Base-by-base conservation (phyloP, 1,140 invertebrate genomes). In the Cydia fagiglandana region DNA sequence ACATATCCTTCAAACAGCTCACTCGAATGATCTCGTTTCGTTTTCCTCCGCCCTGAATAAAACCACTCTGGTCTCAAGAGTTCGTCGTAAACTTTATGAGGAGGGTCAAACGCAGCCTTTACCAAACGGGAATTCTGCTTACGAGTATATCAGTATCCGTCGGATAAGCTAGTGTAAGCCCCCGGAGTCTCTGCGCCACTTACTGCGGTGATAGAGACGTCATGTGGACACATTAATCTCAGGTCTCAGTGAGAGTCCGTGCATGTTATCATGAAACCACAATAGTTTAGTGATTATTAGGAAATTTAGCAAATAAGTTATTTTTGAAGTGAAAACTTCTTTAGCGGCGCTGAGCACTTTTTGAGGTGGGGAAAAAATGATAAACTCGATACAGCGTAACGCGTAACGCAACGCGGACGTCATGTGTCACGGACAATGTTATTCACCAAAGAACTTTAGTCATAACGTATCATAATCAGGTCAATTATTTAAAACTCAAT, bases 71-170 rank as follows among this genome's bases (percentile, higher is more conserved):
- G 66, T 24, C 30, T 70, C 66, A 70, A 70, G 66, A 70, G 66
- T 70, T 70, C n/a, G n/a, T 70, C 66, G 66, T 70, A 70, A 70
- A 70, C 30, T 70, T 70, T 70, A 70, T 38, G 66, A 41, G 66
- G 66, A 70, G 66, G 66, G 66, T 70, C 66, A 70, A 70, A 70
- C 66, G 66, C 30, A 17, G 66, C 45, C 34, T 45, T n/a, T 70
- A 70, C 66, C 34, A 17, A 70, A 70, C 66, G 66, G 66, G 66
- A 70, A 70, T 45, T 70, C 30, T 24, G 56, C 56, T 61, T 70
- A n/a, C n/a, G n/a, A n/a, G n/a, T n/a, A 70, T 70, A 70, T 38
- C 66, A 45, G 38, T 70, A 70, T 34, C 66, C 30, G 66, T 61
- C 2, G 34, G 66, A 70, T 70, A 70, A 70, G 66, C 66, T 38